phyloP scores from a whole-genome alignment of 2,888 invertebrate species.

The Ormyrus thymus region DNA sequence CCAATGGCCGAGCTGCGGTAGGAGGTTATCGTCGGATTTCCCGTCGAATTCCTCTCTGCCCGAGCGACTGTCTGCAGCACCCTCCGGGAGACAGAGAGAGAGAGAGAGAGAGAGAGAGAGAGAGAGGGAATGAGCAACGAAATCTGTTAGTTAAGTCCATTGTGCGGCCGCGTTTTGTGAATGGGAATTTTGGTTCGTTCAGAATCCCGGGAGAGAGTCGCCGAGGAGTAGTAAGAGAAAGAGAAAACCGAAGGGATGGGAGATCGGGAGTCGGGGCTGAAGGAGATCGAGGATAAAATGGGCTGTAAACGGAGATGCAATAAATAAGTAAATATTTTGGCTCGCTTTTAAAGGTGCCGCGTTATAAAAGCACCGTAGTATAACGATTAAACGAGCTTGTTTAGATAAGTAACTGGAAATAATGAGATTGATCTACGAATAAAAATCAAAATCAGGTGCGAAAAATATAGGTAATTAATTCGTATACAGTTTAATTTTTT shows the following conservation, averaged over 20 bases:
- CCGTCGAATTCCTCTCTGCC: constrained; percentile 14
- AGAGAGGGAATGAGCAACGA: constrained; percentile 57
- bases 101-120: too few species aligned
- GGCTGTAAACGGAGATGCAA: constrained; percentile 16
- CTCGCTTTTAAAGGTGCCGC: neutral
- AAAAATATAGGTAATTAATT: too few species aligned
- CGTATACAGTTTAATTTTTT: too few species aligned
- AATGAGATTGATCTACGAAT: too few species aligned
- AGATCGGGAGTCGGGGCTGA: neutral
- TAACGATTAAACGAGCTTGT: too few species aligned
- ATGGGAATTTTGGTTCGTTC: constrained; percentile 60
- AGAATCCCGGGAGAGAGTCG: constrained; percentile 24
- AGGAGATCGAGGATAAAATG: constrained; percentile 22
- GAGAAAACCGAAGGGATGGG: constrained; percentile 1
- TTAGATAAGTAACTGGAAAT: too few species aligned
- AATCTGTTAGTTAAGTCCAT: constrained; percentile 69
- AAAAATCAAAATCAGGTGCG: too few species aligned
- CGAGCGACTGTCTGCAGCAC: neutral
- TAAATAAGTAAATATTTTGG: constrained; percentile 40
- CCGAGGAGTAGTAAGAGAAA: neutral
- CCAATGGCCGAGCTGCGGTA: constrained; percentile 12
- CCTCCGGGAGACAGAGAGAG: neutral
- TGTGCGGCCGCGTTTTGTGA: constrained; percentile 66
- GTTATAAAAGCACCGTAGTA: too few species aligned
- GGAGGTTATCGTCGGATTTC: constrained; percentile 54